These are phyloP conservation scores for Chlamydotis undulata DNA, from an alignment of 2,113 vertebrate species.

Conservation along the genomic window DNA sequence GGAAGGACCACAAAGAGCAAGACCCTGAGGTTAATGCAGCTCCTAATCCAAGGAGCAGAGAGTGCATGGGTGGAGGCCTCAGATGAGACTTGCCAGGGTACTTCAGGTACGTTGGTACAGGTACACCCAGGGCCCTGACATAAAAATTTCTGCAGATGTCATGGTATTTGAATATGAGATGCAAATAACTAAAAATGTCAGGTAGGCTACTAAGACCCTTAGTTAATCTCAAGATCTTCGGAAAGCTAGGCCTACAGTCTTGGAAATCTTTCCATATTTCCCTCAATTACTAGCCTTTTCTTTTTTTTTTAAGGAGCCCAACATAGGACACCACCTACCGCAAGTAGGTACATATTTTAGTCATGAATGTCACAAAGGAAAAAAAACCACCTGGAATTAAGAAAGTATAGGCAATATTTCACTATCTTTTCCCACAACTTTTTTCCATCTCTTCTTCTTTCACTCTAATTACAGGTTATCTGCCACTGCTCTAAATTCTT, in stretches of 20 bases:
- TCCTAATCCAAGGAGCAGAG: neutral
- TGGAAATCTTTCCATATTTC: neutral
- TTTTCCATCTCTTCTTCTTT: neutral
- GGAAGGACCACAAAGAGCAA: neutral
- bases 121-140: neutral
- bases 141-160: neutral
- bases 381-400: neutral
- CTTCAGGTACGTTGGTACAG: neutral
- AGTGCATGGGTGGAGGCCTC: fast-evolving
- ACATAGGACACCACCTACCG: neutral
- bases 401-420: neutral
- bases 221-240: neutral
- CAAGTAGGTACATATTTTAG: neutral
- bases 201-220: neutral
- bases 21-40: neutral
- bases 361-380: neutral
- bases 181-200: neutral
- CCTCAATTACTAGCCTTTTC: neutral
- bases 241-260: neutral
- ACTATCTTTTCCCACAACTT: neutral
- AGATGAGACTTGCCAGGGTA: neutral
- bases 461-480: neutral
- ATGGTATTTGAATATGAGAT: neutral
- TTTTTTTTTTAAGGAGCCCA: neutral
- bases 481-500: neutral